A percentile compares a stretch with the other conserved stretches of the same genome.
phyloP scores from a whole-genome alignment of 2,797 vertebrate species.

The Percopsis omiscomaycus region DNA sequence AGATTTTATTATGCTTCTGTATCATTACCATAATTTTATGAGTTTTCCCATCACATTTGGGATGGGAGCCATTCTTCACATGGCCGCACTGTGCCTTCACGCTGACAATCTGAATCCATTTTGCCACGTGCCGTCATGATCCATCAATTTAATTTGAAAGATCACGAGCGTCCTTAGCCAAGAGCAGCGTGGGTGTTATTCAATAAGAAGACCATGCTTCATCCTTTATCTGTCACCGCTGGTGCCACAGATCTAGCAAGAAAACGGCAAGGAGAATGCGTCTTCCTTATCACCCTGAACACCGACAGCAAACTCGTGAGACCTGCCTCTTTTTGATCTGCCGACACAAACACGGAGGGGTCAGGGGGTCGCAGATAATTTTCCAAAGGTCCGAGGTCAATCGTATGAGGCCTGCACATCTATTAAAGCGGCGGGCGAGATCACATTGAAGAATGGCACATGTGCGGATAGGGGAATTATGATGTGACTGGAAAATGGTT shows the following conservation, averaged over 20 bases:
- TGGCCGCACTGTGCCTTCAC: constrained; percentile 52
- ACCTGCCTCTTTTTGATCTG: constrained; percentile 13
- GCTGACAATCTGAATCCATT: constrained; percentile 67
- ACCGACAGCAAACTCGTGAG: constrained; percentile 6
- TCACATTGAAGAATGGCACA: not conserved
- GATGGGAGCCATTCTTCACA: constrained; percentile 63
- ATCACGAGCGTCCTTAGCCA: constrained; percentile 67
- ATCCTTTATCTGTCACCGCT: constrained; percentile 64
- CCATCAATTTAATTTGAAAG: constrained; percentile 77
- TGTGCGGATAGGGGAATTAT: not conserved
- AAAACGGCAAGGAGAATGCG: constrained; percentile 17
- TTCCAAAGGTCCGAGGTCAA: constrained; percentile 27
- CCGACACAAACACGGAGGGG: not conserved
- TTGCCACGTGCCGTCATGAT: constrained; percentile 67
- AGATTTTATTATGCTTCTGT: constrained; percentile 72
- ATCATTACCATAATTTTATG: constrained; percentile 77
- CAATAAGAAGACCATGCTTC: constrained; percentile 66
- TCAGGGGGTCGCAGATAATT: constrained; percentile 4
- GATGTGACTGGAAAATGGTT: constrained; percentile 4
- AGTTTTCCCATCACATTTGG: constrained; percentile 70
- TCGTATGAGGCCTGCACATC: not conserved
- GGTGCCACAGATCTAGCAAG: constrained; percentile 21
- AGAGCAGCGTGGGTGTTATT: constrained; percentile 70
- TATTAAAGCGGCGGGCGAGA: not conserved
- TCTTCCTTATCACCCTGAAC: constrained; percentile 31